Evolutionary conservation across 2,888 invertebrate species (phyloP), one percentile per base, ranked within the genome.

Genomic region (Thysanoteuthis rhombus): DNA sequence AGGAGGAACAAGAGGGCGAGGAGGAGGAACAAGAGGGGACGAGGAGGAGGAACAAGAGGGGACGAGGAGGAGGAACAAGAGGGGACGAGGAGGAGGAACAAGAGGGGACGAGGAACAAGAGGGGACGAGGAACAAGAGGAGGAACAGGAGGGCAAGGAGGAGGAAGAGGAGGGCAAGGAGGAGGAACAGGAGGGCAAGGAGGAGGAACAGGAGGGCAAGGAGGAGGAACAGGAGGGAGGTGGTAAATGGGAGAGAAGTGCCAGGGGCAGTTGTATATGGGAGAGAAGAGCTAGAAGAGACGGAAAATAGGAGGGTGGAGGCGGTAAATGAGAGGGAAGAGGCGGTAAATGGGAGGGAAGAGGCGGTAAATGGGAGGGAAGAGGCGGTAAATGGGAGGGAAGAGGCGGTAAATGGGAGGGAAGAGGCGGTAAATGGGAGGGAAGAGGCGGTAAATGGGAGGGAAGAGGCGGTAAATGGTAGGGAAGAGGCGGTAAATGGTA

Each of bases 81-180:
- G n/a, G n/a, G 12, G 10, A 10, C 3, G n/a, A 10, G 0, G 12
- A n/a, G n/a, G 10, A n/a, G n/a, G n/a, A 10, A 28, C 1, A 25
- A 28, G 19, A 28, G 25, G 28, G 25, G 25, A 28, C 1, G 1
- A 28, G 25, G 28, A 4, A 28, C 22, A 28, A 28, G 25, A 28
- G 28, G 1, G 22, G 28, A 58, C 6, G 25, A 25, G 6, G 25
- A 58, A 28, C 22, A 28, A 2, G 6, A 4, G 5, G 25, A 58
- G 58, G 58, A 28, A 58, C 6, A 16, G 25, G 1, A 25, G 1
- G 28, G 25, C 22, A 28, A 25, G 25, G 25, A 58, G 4, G 3
- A 58, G 25, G 6, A 8, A 58, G 6, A 25, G 25, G 19, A 22
- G 5, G 1, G 25, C 22, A 58, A 28, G 1, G 25, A 58, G 25